Evolutionary conservation across 2,888 invertebrate genomes (phyloP), one percentile per base, ranked within the genome.

Genomic region (Epinotia brunnichana): DNA sequence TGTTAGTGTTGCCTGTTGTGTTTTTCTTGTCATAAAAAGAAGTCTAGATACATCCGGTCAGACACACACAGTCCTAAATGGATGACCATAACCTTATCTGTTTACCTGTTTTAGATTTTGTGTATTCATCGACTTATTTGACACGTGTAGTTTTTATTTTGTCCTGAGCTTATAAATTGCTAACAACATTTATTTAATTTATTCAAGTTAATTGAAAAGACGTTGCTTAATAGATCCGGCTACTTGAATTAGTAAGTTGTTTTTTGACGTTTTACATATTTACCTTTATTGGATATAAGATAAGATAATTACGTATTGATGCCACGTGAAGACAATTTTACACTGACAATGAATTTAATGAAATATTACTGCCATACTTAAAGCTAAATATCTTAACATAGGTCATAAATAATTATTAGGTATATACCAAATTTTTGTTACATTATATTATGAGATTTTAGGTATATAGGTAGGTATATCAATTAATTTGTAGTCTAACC

Each of bases 171-270:
- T 29, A 60, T 66, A 60, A 71, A 60, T 41, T 41, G 17, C 3
- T 29, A 3, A 54, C 17, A 44, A 10, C 44, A 29, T 44, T 44
- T 60, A 53, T 41, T 59, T 60, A 66, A 71, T 71, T 24, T 66
- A 66, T 70, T 64, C 70, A 24, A 17, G 21, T 44, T 64, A 68
- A 59, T 57, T 57, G 44, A 53, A 39, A 64, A 53, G 60, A n/a
- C 24, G 53, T 24, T 41, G 21, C 51, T n/a, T 53, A 41, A 71
- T 53, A 60, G 70, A 60, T 63, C 59, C 59, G 70, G 70, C 53
- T 7, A 53, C 41, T 44, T 66, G 41, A 66, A 71, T 71, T 15
- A 17, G 19, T 70, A 51, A 57, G 60, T 39, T 15, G 17, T 51
- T 51, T 59, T 67, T 59, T 64, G 35, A 41, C 48, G 24, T 29